Percentiles rank a stretch among this genome's conserved stretches.
phyloP scores from a whole-genome alignment of 2,113 vertebrate genomes.

The Miniopterus natalensis region DNA sequence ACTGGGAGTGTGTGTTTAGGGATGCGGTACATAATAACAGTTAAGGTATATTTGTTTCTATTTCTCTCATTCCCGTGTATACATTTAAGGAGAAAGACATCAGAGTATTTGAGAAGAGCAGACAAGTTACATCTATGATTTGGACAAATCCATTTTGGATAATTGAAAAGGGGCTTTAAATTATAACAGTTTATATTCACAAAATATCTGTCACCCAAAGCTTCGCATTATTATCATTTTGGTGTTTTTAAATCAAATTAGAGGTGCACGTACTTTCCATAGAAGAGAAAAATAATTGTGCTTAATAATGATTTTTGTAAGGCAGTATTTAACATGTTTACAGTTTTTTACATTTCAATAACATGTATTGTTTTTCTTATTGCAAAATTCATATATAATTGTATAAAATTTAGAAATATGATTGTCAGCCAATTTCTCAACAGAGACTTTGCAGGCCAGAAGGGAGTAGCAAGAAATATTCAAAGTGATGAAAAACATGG shows the following conservation, averaged over 20 bases:
- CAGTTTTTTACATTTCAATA: background rate
- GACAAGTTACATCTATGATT: constrained; percentile 9
- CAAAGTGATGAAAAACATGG: too few species aligned
- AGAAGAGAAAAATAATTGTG: background rate
- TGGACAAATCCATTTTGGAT: constrained; percentile 28
- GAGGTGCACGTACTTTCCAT: background rate
- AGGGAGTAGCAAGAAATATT: too few species aligned
- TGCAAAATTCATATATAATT: background rate
- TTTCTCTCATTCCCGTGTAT: background rate
- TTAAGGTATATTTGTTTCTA: background rate
- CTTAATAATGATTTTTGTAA: background rate
- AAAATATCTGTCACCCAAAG: background rate
- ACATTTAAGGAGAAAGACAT: background rate
- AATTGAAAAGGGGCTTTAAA: constrained; percentile 13
- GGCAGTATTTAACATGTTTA: background rate
- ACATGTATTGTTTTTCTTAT: background rate
- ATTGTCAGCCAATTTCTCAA: too few species aligned
- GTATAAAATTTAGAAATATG: background rate
- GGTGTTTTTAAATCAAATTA: constrained; percentile 1
- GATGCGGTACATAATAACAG: background rate
- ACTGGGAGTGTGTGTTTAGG: background rate
- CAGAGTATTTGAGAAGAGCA: background rate
- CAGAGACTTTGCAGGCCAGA: too few species aligned
- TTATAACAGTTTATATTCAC: background rate
- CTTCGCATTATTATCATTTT: background rate